Evolutionary conservation across 2,797 vertebrate genomes (phyloP).

Genomic region (Cossypha polioptera): DNA sequence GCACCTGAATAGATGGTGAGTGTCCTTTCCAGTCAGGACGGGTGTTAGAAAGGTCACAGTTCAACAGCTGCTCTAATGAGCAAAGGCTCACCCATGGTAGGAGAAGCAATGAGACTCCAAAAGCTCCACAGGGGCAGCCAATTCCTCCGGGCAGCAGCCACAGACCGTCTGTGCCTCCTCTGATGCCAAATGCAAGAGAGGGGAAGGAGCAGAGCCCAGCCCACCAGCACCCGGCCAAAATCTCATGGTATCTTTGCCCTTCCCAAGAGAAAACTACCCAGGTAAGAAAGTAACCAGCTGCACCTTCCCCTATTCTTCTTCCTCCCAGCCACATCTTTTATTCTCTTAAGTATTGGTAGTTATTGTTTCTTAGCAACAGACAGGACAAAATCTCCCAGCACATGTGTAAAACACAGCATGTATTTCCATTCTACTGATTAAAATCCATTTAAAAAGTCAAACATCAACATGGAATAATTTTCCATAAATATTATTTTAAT

Average conservation of each 20-base stretch:
- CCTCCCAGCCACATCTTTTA: not conserved
- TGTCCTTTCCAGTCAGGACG: not conserved
- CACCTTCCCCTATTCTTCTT: not conserved
- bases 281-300: not conserved
- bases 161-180: not conserved
- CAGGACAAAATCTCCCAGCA: not conserved
- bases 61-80: not conserved
- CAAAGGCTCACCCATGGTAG: not conserved
- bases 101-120: not conserved
- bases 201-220: not conserved
- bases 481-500: not conserved
- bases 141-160: not conserved
- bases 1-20: too few species aligned
- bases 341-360: not conserved
- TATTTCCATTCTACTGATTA: not conserved
- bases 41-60: not conserved
- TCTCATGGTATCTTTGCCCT: fast-evolving
- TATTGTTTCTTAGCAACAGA: not conserved
- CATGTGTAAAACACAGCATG: not conserved
- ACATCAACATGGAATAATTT: not conserved
- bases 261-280: not conserved
- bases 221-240: fast-evolving
- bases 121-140: fast-evolving
- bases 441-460: not conserved
- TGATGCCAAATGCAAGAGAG: fast-evolving